phyloP scores from a whole-genome alignment of 2,113 vertebrate genomes.

The Dicaeum eximium region DNA sequence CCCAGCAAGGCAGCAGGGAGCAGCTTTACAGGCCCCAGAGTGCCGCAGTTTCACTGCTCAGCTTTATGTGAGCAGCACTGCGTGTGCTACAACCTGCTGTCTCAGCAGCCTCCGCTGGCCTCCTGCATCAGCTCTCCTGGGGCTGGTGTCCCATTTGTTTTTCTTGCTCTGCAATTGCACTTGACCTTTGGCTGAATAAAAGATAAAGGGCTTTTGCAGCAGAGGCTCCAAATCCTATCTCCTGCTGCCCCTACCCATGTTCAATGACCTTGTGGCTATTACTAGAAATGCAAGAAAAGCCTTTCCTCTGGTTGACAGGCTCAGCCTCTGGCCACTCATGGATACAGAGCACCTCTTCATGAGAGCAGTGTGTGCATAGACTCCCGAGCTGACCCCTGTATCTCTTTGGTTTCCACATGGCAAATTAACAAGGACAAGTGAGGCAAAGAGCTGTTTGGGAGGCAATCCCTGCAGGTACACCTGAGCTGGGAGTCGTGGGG shows the following conservation, averaged over 20 bases:
- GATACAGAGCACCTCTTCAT: background rate
- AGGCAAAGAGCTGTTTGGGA: background rate
- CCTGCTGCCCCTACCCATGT: background rate
- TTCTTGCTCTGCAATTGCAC: background rate
- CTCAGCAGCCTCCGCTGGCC: background rate
- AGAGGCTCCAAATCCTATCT: background rate
- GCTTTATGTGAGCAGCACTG: background rate
- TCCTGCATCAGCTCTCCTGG: background rate
- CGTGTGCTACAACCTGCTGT: background rate
- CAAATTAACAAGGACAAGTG: background rate
- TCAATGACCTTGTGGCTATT: slow-evolving; percentile 27
- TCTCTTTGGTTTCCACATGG: background rate
- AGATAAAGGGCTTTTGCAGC: background rate
- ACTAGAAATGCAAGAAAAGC: slow-evolving; percentile 24
- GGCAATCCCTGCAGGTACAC: background rate
- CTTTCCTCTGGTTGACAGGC: slow-evolving; percentile 4
- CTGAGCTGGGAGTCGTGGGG: rapidly evolving
- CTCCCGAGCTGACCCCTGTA: background rate
- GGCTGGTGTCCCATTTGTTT: background rate
- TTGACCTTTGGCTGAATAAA: slow-evolving; percentile 1
- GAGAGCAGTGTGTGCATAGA: background rate
- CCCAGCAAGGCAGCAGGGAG: background rate
- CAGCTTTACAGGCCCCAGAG: background rate
- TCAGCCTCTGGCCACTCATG: background rate
- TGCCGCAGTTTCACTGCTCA: background rate